Conservation (phyloP, 1,140 invertebrate species). For the Drosophila nasuta region DNA sequence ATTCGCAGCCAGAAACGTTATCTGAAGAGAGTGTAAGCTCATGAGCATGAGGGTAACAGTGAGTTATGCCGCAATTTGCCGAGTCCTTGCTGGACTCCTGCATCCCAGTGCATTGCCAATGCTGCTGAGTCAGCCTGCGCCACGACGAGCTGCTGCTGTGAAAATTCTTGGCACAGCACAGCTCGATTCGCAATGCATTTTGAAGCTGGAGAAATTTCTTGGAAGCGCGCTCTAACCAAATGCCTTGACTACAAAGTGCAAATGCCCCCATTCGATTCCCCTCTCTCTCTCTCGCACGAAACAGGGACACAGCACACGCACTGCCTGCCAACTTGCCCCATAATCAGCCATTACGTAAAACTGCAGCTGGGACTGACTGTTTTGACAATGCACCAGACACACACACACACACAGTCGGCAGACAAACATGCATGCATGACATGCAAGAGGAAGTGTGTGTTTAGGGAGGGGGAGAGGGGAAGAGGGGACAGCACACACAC, state of each 20-base stretch:
- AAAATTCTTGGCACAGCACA: slow-evolving; percentile 31
- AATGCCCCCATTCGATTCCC: background rate
- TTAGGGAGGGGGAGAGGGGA: background rate
- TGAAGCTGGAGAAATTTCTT: background rate
- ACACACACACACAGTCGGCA: background rate
- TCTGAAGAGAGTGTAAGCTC: background rate
- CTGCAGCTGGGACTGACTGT: slow-evolving; percentile 49
- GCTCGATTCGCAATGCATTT: slow-evolving; percentile 12
- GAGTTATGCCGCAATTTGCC: slow-evolving; percentile 3
- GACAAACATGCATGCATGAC: slow-evolving; percentile 1
- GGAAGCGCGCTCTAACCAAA: background rate
- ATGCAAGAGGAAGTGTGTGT: background rate
- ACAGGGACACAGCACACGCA: slow-evolving; percentile 13
- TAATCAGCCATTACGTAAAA: slow-evolving; percentile 55
- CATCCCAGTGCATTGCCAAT: background rate
- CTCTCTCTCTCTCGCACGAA: background rate
- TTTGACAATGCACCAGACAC: slow-evolving; percentile 42
- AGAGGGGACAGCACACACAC: slow-evolving; percentile 15
- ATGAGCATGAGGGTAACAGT: slow-evolving; percentile 1
- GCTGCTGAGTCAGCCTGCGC: slow-evolving; percentile 11
- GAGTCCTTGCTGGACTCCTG: slow-evolving; percentile 1
- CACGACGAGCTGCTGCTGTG: background rate
- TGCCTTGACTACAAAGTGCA: slow-evolving; percentile 16
- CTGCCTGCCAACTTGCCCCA: slow-evolving; percentile 36
- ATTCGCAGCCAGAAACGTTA: slow-evolving; percentile 1